Evolutionary conservation across 2,113 vertebrate species (phyloP).

Genomic region (Sardina pilchardus): DNA sequence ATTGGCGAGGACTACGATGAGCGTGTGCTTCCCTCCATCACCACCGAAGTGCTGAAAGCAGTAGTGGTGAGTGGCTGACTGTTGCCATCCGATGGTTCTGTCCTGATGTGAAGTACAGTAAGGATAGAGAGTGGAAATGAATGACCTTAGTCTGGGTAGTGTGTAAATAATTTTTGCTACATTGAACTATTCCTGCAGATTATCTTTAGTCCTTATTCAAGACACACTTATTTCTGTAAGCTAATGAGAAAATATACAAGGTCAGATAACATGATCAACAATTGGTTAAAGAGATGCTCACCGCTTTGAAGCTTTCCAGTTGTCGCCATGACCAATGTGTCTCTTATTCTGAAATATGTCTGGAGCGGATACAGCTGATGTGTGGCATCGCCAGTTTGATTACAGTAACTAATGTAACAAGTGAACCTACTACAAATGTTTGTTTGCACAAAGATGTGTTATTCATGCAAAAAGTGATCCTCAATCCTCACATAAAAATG

Average conservation of each 20-base stretch:
- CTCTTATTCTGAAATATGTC: background rate
- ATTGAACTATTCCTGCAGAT: background rate
- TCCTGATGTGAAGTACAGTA: background rate
- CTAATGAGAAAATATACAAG: background rate
- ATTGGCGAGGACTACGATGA: conserved; percentile 98
- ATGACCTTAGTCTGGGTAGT: background rate
- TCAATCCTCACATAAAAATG: no score
- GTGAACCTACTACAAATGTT: background rate
- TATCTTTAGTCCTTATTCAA: background rate
- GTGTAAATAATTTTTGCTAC: background rate
- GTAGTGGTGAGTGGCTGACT: conserved; percentile 67
- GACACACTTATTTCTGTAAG: background rate
- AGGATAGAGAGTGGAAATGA: background rate
- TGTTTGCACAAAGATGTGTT: background rate
- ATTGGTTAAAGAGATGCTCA: background rate
- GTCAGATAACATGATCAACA: background rate
- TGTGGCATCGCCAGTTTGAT: background rate
- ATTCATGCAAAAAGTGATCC: no score
- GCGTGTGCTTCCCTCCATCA: conserved; percentile 92
- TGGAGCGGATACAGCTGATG: background rate
- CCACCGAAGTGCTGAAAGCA: conserved; percentile 73
- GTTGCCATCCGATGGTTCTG: background rate
- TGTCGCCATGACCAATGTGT: background rate
- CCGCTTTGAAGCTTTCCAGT: background rate
- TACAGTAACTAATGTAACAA: background rate